These are phyloP conservation scores for Oryzias javanicus DNA, from an alignment of 2,113 vertebrate genomes.

Conservation along the genomic window DNA sequence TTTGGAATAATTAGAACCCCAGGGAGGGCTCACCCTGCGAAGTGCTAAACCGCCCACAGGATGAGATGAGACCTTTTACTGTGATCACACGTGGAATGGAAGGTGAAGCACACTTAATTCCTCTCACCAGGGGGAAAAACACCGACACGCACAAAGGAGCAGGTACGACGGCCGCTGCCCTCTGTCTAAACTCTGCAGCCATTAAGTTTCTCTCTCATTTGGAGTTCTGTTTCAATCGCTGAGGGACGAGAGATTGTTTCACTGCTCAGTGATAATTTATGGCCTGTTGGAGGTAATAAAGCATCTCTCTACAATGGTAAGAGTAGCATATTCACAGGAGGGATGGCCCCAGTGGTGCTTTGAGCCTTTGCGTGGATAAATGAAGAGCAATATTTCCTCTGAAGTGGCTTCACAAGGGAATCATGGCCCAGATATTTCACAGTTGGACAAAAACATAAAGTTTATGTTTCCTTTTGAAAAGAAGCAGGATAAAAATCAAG, in stretches of 20 bases:
- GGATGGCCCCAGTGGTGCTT: constrained; percentile 15
- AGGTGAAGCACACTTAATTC: not conserved
- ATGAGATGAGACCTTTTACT: not conserved
- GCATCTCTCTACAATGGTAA: not conserved
- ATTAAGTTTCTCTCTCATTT: constrained; percentile 12
- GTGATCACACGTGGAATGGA: not conserved
- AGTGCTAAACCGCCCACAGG: constrained; percentile 15
- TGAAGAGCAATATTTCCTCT: constrained; percentile 13
- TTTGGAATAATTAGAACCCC: constrained; percentile 38
- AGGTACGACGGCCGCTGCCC: not conserved
- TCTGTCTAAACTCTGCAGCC: constrained; percentile 1
- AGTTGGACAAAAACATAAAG: constrained; percentile 8
- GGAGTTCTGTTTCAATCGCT: not conserved
- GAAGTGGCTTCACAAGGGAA: constrained; percentile 29
- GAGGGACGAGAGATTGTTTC: not conserved
- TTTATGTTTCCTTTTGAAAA: not conserved
- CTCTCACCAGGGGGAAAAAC: not conserved
- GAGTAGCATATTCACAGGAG: constrained; percentile 22
- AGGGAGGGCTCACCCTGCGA: constrained; percentile 21
- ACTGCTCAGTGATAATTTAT: constrained; percentile 31
- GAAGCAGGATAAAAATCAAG: not conserved
- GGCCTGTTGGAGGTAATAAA: constrained; percentile 31
- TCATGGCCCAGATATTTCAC: constrained; percentile 40
- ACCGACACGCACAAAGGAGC: not conserved
- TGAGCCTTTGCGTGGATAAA: constrained; percentile 27